These are phyloP conservation scores for Limnephilus rhombicus DNA, from an alignment of 2,888 invertebrate genomes.

Conservation along the genomic window DNA sequence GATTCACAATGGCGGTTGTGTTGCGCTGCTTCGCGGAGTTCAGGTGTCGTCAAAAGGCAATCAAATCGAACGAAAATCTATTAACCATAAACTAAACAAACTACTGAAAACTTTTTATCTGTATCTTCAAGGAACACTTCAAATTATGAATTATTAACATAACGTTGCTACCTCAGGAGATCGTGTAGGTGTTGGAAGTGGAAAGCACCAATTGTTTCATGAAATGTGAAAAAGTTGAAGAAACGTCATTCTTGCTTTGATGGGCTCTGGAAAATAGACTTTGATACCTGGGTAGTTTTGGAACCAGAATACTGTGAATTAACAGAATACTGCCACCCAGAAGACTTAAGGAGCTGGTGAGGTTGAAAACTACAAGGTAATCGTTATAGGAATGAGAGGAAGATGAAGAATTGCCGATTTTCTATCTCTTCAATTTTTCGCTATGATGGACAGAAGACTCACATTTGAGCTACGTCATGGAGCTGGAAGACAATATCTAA, in stretches of 20 bases:
- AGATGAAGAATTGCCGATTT: too few relatives aligned
- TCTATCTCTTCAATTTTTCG: too few relatives aligned
- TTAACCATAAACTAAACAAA: neutral
- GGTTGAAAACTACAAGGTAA: too few relatives aligned
- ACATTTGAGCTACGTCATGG: too few relatives aligned
- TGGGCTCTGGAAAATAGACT: too few relatives aligned
- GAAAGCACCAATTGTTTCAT: neutral
- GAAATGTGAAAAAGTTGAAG: neutral
- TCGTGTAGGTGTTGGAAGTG: neutral
- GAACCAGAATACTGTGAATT: too few relatives aligned
- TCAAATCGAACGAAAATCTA: neutral
- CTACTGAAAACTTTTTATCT: neutral
- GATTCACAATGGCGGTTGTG: constrained; percentile 31
- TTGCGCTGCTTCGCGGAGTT: neutral
- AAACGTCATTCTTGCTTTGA: neutral
- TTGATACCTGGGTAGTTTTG: too few relatives aligned
- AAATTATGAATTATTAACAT: neutral
- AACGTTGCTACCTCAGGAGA: neutral
- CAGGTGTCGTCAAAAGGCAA: neutral
- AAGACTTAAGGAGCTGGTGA: too few relatives aligned
- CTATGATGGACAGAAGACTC: too few relatives aligned
- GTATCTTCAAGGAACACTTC: neutral
- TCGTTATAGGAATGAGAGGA: too few relatives aligned
- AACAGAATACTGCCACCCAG: too few relatives aligned
- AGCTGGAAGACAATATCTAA: too few relatives aligned